Evolutionary conservation across 2,113 vertebrate species (phyloP).

Genomic region (Mandrillus leucophaeus): DNA sequence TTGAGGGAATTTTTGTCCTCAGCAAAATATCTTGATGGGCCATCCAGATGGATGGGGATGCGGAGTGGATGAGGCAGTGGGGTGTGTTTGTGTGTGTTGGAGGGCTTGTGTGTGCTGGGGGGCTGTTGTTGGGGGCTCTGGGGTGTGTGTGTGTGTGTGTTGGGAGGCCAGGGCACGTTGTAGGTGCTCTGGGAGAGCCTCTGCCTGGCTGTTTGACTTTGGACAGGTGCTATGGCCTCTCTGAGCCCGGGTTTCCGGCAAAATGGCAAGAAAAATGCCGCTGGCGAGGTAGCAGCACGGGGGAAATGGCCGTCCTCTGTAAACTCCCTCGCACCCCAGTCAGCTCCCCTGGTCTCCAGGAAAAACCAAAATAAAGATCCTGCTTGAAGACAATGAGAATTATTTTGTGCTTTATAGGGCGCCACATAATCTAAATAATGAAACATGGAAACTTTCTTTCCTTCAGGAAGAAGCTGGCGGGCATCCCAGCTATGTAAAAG

Average conservation of each 20-base stretch:
- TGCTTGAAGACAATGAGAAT: too few relatives aligned
- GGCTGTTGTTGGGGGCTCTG: not conserved
- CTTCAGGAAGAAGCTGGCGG: not conserved
- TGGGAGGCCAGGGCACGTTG: not conserved
- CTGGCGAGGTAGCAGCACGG: rapidly evolving
- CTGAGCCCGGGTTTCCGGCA: not conserved
- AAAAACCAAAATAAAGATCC: not conserved
- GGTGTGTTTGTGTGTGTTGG: not conserved
- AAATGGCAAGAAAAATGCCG: not conserved
- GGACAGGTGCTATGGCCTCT: not conserved
- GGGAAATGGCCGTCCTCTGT: too few relatives aligned
- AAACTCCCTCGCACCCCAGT: rapidly evolving
- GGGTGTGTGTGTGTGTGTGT: not conserved
- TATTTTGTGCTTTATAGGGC: not conserved
- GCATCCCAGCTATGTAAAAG: not conserved
- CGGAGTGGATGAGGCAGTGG: not conserved
- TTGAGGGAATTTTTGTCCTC: not conserved
- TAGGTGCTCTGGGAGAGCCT: not conserved
- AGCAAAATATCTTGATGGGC: not conserved
- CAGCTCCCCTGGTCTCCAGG: not conserved
- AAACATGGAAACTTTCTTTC: not conserved
- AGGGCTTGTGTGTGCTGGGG: too few relatives aligned
- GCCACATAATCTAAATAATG: not conserved
- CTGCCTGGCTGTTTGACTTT: not conserved
- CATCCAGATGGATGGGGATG: not conserved